These are phyloP conservation scores for Stomorhina lunata DNA, from an alignment of 2,888 invertebrate genomes.

Conservation along the genomic window DNA sequence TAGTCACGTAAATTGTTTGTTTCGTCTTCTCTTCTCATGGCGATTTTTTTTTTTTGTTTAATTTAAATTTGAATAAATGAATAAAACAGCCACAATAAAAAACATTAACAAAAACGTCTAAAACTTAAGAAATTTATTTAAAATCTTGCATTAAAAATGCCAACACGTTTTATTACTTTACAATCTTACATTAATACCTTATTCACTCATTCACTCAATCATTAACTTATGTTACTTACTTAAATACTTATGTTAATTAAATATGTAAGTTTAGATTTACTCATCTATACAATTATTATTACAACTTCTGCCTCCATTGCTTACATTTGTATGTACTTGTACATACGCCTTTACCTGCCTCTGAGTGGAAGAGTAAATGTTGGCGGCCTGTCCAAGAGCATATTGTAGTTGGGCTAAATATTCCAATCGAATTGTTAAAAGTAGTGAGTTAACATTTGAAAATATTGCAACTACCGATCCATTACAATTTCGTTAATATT, in stretches of 20 bases:
- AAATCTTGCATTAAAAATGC: constrained; percentile 60
- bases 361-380: constrained; percentile 3
- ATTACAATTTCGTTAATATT: no score
- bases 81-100: constrained; percentile 28
- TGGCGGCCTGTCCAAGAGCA: neutral
- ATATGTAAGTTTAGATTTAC: no score
- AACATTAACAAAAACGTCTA: constrained; percentile 26
- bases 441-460: neutral
- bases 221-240: neutral
- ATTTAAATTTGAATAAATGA: constrained; percentile 55
- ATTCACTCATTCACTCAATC: neutral
- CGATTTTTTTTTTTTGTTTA: constrained; percentile 36
- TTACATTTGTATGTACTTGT: neutral
- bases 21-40: neutral
- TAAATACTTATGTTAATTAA: neutral
- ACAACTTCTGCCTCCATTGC: constrained; percentile 6
- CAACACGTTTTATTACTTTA: constrained; percentile 64
- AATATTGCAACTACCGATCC: no score
- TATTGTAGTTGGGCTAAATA: no score
- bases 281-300: constrained; percentile 25
- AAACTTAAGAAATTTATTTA: constrained; percentile 36
- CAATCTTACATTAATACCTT: constrained; percentile 21
- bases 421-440: constrained; percentile 3
- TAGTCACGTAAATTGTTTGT: constrained; percentile 75
- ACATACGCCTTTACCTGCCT: constrained; percentile 8